A percentile compares a stretch with the other conserved stretches of the same genome.
Conservation (phyloP, 1,140 invertebrate genomes). For the Drosophila virilis region DNA sequence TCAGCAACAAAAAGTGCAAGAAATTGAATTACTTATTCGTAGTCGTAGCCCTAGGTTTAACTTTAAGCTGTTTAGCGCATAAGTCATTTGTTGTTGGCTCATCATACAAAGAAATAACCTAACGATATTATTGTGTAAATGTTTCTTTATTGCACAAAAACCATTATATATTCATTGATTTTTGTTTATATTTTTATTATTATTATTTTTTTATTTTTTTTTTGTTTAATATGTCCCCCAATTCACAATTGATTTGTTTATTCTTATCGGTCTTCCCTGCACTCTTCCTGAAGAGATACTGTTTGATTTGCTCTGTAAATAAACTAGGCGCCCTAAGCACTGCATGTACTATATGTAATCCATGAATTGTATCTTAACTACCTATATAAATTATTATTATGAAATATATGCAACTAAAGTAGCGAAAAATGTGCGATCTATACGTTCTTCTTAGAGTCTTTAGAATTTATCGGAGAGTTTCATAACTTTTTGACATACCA, state of each 20-base stretch:
- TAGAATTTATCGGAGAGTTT: too few relatives aligned
- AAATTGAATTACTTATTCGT: slow-evolving; percentile 61
- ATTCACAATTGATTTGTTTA: slow-evolving; percentile 18
- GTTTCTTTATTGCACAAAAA: slow-evolving; percentile 30
- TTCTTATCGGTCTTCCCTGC: slow-evolving; percentile 15
- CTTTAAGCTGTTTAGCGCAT: slow-evolving; percentile 35
- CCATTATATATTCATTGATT: slow-evolving; percentile 5
- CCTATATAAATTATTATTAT: slow-evolving; percentile 51
- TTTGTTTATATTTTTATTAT: slow-evolving; percentile 8
- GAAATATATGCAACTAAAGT: slow-evolving; percentile 42
- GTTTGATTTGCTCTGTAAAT: slow-evolving; percentile 41
- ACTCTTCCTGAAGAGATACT: slow-evolving; percentile 22
- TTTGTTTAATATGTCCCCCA: slow-evolving; percentile 14
- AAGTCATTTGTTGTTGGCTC: slow-evolving; percentile 77
- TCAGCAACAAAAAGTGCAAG: slow-evolving; percentile 62
- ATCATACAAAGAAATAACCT: slow-evolving; percentile 60
- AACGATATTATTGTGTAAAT: slow-evolving; percentile 65
- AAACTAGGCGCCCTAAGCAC: slow-evolving; percentile 34
- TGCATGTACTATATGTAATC: slow-evolving; percentile 35
- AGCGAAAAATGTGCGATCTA: not conserved
- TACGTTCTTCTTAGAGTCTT: too few relatives aligned
- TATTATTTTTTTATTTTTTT: slow-evolving; percentile 12
- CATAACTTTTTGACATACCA: too few relatives aligned
- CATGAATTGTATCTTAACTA: slow-evolving; percentile 49
- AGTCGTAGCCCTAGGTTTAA: slow-evolving; percentile 48